A percentile compares a stretch with the other conserved stretches of the same genome.
Evolutionary conservation across 1,140 invertebrate genomes (phyloP).

Genomic region (Drosophila sulfurigaster): DNA sequence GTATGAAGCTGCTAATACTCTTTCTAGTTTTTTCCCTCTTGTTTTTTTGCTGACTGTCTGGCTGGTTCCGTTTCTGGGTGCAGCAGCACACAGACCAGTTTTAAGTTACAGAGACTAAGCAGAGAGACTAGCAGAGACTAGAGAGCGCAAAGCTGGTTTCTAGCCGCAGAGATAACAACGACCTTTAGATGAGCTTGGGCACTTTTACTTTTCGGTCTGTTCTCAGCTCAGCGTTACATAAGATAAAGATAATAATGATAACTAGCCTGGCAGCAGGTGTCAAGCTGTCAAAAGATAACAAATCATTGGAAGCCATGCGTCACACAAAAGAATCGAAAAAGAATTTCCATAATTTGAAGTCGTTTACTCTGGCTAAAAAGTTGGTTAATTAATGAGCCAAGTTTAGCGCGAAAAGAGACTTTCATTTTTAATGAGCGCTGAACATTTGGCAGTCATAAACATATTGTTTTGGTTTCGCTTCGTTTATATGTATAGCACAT

Average conservation of each 20-base stretch:
- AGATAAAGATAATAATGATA: conserved; percentile 20
- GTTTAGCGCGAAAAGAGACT: conserved; percentile 57
- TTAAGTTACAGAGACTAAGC: conserved; percentile 10
- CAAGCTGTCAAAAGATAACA: conserved; percentile 38
- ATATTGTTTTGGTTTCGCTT: conserved; percentile 51
- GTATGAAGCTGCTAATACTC: background rate
- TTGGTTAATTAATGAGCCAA: conserved; percentile 72
- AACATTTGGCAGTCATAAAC: conserved; percentile 42
- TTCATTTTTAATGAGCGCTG: conserved; percentile 80
- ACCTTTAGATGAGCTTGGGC: conserved; percentile 27
- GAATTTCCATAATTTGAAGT: conserved; percentile 47
- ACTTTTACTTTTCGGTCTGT: conserved; percentile 47
- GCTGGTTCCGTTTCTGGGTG: conserved; percentile 20
- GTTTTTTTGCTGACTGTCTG: conserved; percentile 10
- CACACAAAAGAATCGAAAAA: conserved; percentile 25
- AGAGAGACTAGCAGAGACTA: conserved; percentile 1
- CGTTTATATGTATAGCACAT: conserved; percentile 18
- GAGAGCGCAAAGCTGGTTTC: conserved; percentile 15
- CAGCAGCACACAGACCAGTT: conserved; percentile 19
- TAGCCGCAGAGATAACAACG: conserved; percentile 36
- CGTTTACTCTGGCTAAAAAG: background rate
- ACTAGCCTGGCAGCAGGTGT: conserved; percentile 21
- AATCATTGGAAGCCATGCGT: conserved; percentile 25
- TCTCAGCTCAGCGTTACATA: conserved; percentile 32
- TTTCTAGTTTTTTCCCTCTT: conserved; percentile 4